Base-by-base conservation (phyloP, 2,797 vertebrate genomes). In the Kryptopterus vitreolus region DNA sequence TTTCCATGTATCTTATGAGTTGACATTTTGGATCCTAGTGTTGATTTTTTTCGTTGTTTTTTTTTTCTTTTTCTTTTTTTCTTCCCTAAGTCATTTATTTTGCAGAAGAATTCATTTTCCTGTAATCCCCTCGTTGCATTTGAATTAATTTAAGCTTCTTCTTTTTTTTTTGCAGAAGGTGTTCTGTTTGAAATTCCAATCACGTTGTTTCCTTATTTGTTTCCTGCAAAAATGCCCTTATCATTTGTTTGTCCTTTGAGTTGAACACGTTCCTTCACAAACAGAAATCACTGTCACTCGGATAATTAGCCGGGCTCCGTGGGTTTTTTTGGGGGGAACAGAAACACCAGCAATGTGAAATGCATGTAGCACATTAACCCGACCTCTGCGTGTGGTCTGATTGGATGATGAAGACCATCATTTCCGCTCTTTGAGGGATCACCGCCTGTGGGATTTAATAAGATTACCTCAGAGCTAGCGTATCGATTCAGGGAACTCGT, bases 21-120 rank as follows among this genome's bases (percentile, higher is more conserved):
- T 92, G 66, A 88, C 85, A 88, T 91, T 78, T 92, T 86, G 77
- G 86, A 86, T 84, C 72, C 86, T 86, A 86, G 87, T 86, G 80
- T 88, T 88, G 90, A n/a, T n/a, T n/a, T n/a, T n/a, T n/a, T n/a
- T n/a, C n/a, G n/a, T n/a, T n/a, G n/a, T n/a, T n/a, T n/a, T n/a
- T n/a, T n/a, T n/a, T n/a, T n/a, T 88, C 75, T 88, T 92, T 35
- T n/a, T 31, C 29, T 26, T 91, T 31, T 52, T 91, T 59, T 87
- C 90, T 88, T 74, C 87, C 91, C 90, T 43, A 59, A 91, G 86
- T 90, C 86, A 89, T 87, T 77, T 87, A 86, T 87, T 88, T 91
- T 86, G 83, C 85, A 82, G 81, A 89, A 78, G 88, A 85, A 84
- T 87, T 89, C 13, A 86, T 91, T 88, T 90, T 83, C 87, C 85